Evolutionary conservation across 2,113 vertebrate genomes (phyloP).

Genomic region (Nannospalax galili): DNA sequence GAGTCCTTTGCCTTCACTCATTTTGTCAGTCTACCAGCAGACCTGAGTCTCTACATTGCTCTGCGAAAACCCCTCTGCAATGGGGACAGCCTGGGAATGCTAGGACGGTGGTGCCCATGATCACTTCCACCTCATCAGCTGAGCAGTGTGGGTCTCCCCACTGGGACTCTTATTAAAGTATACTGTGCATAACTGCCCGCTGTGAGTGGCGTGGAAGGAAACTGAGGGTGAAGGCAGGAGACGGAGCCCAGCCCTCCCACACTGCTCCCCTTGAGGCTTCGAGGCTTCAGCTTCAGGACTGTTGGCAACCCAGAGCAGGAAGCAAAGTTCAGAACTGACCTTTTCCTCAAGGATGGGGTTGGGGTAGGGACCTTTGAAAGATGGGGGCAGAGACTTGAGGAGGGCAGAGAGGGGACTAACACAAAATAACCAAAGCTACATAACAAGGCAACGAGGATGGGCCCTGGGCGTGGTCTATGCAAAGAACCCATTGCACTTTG

Average conservation of each 20-base stretch:
- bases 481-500: background rate
- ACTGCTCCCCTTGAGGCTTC: background rate
- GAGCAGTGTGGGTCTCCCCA: background rate
- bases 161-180: conserved; percentile 2
- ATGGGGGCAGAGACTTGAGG: background rate
- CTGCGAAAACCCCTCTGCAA: background rate
- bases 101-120: background rate
- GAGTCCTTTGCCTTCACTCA: too few relatives aligned
- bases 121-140: background rate
- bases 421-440: background rate
- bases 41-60: too few relatives aligned
- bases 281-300: too few relatives aligned
- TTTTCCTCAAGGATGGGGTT: background rate
- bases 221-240: background rate
- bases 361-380: background rate
- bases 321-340: background rate
- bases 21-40: too few relatives aligned
- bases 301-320: background rate
- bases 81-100: background rate
- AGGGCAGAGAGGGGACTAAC: background rate
- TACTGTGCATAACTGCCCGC: background rate
- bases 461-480: too few relatives aligned
- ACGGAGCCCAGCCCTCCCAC: background rate
- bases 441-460: background rate
- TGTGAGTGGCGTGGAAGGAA: background rate